A percentile compares a stretch with the other conserved stretches of the same genome.
Evolutionary conservation across 2,113 vertebrate species (phyloP).

Genomic region (Salvelinus sp.): DNA sequence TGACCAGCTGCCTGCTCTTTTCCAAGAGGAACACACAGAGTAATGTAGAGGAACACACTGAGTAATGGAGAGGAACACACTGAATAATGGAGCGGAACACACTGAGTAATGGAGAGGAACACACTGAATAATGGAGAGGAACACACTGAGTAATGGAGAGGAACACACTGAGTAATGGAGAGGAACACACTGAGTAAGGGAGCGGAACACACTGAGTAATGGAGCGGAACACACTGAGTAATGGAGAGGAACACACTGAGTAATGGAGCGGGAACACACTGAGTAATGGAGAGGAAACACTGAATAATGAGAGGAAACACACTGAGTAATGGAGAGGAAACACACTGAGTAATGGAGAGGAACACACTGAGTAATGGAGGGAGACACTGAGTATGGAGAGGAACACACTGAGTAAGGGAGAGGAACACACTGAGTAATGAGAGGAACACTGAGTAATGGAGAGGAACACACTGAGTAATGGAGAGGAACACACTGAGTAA

Average conservation of each 20-base stretch:
- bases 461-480: slow-evolving; percentile 66
- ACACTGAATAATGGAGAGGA: slow-evolving; percentile 80
- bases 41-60: slow-evolving; percentile 77
- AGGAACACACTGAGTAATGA: slow-evolving; percentile 74
- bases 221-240: slow-evolving; percentile 73
- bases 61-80: slow-evolving; percentile 79
- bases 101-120: slow-evolving; percentile 70
- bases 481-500: slow-evolving; percentile 39
- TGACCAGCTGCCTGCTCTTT: slow-evolving; percentile 74
- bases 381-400: slow-evolving; percentile 79
- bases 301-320: too few relatives aligned
- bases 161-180: background rate
- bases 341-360: slow-evolving; percentile 69
- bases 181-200: slow-evolving; percentile 76
- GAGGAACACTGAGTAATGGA: slow-evolving; percentile 69
- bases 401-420: background rate
- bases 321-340: slow-evolving; percentile 77
- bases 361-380: slow-evolving; percentile 78
- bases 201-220: slow-evolving; percentile 60
- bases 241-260: too few relatives aligned
- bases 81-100: slow-evolving; percentile 76
- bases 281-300: slow-evolving; percentile 79
- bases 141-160: slow-evolving; percentile 79
- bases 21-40: slow-evolving; percentile 75
- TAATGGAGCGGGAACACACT: slow-evolving; percentile 77